Base-by-base conservation (phyloP, 2,888 invertebrate genomes). In the Diploptera punctata region DNA sequence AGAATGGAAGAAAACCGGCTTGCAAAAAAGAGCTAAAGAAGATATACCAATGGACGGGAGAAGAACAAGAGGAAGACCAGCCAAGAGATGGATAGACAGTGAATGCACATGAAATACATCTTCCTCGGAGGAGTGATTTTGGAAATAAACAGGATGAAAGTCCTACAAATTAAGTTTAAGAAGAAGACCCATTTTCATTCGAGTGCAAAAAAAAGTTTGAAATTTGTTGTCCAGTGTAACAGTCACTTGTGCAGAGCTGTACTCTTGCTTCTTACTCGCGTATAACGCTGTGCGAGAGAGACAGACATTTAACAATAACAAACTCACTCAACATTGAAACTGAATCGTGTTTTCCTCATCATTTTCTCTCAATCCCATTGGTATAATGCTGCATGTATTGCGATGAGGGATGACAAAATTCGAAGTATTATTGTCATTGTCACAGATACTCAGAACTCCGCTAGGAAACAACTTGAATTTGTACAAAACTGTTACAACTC, bases 321-420 rank as follows among this genome's bases (percentile, higher is more conserved):
- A 49, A 67, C 67, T 54, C 73, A 67, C 67, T 67, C 70, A 73
- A 65, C 73, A 69, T 52, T 73, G 69, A 73, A 73, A 60, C 65
- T 70, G 69, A 74, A 74, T 74, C 74, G 62, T 33, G 72, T 74
- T 74, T 74, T 74, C 72, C 74, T 72, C 74, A 72, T 70, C 74
- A 72, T 74, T 72, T 72, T 68, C 65, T 26, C 67, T 65, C 49
- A 54, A 67, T 68, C 67, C 67, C 67, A 67, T 67, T 57, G 67
- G 57, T 29, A 38, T 69, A 69, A 69, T 61, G 16, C 57, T 38
- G 60, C 26, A 29, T 31, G 71, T 26, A 21, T 47, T 43, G 43
- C 43, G 69, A 60, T 43, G 69, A 57, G 49, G 69, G 57, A 57
- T 57, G 69, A 33, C 21, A 60, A 57, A 69, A 54, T 69, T 57